Evolutionary conservation across 2,113 vertebrate genomes (phyloP).

Genomic region (Aleadryas rufinucha): DNA sequence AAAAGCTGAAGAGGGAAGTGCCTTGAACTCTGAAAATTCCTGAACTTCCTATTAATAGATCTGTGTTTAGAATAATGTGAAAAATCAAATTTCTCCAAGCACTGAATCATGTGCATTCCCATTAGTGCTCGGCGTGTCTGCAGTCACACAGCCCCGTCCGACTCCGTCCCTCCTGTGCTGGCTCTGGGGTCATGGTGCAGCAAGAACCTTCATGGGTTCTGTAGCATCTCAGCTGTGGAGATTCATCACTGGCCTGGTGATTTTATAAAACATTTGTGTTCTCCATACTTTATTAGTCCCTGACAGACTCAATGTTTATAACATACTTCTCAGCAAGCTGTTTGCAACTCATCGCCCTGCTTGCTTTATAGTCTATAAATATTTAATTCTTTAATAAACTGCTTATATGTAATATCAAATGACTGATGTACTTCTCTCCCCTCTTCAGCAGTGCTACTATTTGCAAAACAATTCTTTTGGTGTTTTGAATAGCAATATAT

Average conservation of each 20-base stretch:
- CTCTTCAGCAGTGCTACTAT: slow-evolving; percentile 68
- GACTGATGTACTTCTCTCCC: slow-evolving; percentile 69
- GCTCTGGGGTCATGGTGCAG: not conserved
- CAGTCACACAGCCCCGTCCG: not conserved
- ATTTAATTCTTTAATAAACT: slow-evolving; percentile 84
- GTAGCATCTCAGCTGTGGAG: slow-evolving; percentile 29
- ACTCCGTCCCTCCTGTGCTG: not conserved
- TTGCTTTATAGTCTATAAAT: slow-evolving; percentile 79
- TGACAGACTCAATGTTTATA: slow-evolving; percentile 75
- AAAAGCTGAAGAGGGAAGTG: slow-evolving; percentile 20
- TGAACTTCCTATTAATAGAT: slow-evolving; percentile 41
- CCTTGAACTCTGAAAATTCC: slow-evolving; percentile 39
- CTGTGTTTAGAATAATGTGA: slow-evolving; percentile 39
- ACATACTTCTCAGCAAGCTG: slow-evolving; percentile 75
- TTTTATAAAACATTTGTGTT: slow-evolving; percentile 69
- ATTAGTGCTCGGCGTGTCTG: not conserved
- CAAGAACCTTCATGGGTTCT: not conserved
- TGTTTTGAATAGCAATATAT: slow-evolving; percentile 67
- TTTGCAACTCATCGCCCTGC: slow-evolving; percentile 72
- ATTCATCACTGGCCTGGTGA: slow-evolving; percentile 60
- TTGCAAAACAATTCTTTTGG: slow-evolving; percentile 72
- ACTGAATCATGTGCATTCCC: not conserved
- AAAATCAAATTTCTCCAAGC: slow-evolving; percentile 18
- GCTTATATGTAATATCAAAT: slow-evolving; percentile 78
- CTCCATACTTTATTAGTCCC: slow-evolving; percentile 72